Evolutionary conservation across 2,888 invertebrate species (phyloP).

Genomic region (Pristionchus exspectatus): DNA sequence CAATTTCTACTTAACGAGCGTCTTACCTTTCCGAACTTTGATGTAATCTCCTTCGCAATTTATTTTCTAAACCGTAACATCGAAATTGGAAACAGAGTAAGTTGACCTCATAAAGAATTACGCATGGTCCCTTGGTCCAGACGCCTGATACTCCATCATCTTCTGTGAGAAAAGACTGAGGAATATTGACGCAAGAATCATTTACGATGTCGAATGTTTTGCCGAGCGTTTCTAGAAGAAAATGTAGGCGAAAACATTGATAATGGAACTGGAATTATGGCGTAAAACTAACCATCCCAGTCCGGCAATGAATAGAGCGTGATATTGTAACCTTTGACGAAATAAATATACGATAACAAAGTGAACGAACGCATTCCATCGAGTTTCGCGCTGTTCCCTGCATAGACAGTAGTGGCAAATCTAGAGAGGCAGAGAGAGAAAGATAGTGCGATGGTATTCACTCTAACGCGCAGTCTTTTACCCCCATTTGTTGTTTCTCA

Average conservation of each 20-base stretch:
- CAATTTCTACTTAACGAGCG: background rate
- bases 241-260: background rate
- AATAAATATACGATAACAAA: too few species aligned
- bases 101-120: background rate
- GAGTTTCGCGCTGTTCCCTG: too few species aligned
- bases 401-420: too few species aligned
- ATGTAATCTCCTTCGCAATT: background rate
- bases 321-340: too few species aligned
- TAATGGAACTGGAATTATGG: too few species aligned
- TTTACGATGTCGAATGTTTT: background rate
- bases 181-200: slow-evolving; percentile 1
- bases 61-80: background rate
- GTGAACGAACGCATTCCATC: too few species aligned
- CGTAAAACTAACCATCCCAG: too few species aligned
- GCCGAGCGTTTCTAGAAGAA: background rate
- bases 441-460: too few species aligned
- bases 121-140: background rate
- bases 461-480: too few species aligned
- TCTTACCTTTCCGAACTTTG: background rate
- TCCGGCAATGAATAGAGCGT: too few species aligned
- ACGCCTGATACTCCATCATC: background rate
- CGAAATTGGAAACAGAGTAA: background rate
- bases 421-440: too few species aligned
- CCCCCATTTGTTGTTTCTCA: too few species aligned
- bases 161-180: background rate